Conservation (phyloP, 2,888 invertebrate species). For the Diachrysia chrysitis region DNA sequence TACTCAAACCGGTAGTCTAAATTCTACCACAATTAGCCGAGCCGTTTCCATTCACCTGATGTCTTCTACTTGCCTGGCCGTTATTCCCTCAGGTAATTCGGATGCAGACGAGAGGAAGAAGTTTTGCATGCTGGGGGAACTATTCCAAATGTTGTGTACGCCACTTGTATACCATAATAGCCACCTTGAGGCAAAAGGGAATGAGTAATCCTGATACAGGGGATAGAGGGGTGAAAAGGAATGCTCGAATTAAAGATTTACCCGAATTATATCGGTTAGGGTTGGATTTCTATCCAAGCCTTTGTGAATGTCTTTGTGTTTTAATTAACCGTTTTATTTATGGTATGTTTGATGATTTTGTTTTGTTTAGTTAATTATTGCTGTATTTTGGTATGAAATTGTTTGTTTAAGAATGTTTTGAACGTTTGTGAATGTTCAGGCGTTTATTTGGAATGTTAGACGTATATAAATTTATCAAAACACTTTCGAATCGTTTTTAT, state of each 20-base stretch:
- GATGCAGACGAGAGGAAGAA: slow-evolving; percentile 81
- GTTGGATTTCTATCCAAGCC: slow-evolving; percentile 49
- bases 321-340: slow-evolving; percentile 58
- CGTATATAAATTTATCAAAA: too few relatives aligned
- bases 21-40: background rate
- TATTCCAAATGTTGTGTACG: slow-evolving; percentile 75
- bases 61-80: slow-evolving; percentile 37
- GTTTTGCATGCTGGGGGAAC: slow-evolving; percentile 81
- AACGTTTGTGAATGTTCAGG: background rate
- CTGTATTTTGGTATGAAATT: slow-evolving; percentile 7
- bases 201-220: slow-evolving; percentile 44
- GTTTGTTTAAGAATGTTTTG: slow-evolving; percentile 2
- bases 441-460: slow-evolving; percentile 1
- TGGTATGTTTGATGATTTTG: slow-evolving; percentile 41
- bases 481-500: too few relatives aligned
- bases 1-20: background rate
- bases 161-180: slow-evolving; percentile 77
- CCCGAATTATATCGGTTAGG: slow-evolving; percentile 49
- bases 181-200: slow-evolving; percentile 72
- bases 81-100: slow-evolving; percentile 81
- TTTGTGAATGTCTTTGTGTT: slow-evolving; percentile 50
- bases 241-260: slow-evolving; percentile 62
- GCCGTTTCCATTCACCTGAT: slow-evolving; percentile 50
- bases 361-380: slow-evolving; percentile 8
- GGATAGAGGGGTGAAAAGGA: slow-evolving; percentile 49